Evolutionary conservation across 2,113 vertebrate species (phyloP).

Genomic region (Amblyopsis rosae): DNA sequence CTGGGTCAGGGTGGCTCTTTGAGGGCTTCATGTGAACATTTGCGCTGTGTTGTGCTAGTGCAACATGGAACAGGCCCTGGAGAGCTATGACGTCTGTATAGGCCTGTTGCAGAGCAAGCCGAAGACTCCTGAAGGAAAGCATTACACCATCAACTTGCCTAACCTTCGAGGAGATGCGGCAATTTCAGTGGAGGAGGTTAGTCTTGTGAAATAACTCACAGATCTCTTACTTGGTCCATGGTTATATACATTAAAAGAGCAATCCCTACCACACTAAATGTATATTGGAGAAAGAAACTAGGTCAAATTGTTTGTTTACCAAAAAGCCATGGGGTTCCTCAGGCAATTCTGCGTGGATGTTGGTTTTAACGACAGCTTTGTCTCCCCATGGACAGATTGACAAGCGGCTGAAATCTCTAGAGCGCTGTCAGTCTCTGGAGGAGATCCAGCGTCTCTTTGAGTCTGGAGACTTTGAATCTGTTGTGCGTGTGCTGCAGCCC

Average conservation of each 20-base stretch:
- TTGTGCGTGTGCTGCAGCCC: slow-evolving; percentile 89
- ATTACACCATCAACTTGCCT: slow-evolving; percentile 82
- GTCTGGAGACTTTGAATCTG: slow-evolving; percentile 86
- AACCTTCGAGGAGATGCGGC: slow-evolving; percentile 87
- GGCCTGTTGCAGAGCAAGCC: slow-evolving; percentile 84
- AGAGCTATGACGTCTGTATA: slow-evolving; percentile 92
- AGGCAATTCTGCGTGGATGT: neutral
- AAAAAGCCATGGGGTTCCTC: too few relatives aligned
- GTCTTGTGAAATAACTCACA: slow-evolving; percentile 1
- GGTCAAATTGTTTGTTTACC: neutral
- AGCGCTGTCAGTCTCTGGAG: slow-evolving; percentile 96
- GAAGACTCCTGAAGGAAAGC: slow-evolving; percentile 62
- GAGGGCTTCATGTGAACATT: neutral
- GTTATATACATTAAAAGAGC: too few relatives aligned
- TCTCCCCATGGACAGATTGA: slow-evolving; percentile 82
- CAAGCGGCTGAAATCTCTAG: slow-evolving; percentile 93
- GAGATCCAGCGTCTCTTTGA: slow-evolving; percentile 95
- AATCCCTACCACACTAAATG: too few relatives aligned
- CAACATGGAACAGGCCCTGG: slow-evolving; percentile 95
- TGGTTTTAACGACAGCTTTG: neutral
- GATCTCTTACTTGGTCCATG: neutral
- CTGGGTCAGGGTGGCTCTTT: neutral
- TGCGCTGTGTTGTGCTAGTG: slow-evolving; percentile 74
- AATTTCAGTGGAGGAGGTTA: slow-evolving; percentile 92
- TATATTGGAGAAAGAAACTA: too few relatives aligned